Evolutionary conservation across 1,140 invertebrate species (phyloP), one percentile per base, ranked within the genome.

Genomic region (Wiebesia pumilae): DNA sequence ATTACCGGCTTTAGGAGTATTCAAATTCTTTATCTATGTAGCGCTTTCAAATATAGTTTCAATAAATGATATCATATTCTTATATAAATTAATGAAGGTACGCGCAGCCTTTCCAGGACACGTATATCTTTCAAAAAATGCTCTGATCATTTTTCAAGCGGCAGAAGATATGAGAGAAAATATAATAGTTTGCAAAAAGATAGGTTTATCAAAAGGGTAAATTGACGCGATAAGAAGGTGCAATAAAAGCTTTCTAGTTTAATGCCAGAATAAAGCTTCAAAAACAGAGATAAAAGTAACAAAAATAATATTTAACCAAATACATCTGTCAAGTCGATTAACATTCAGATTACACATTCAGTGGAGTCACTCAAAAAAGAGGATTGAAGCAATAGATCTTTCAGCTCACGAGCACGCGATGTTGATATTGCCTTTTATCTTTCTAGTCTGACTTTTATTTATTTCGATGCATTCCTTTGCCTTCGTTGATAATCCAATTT

Each of bases 401-500:
- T 19, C 38, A n/a, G 24, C 27, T 47, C 33, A 38, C 38, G 40
- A 51, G 47, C 51, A 12, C 21, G 14, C 30, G 47, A 79, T 21
- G 47, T 27, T 51, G 65, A 71, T 82, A 82, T 82, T 82, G 58
- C 65, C 65, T 71, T 87, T 80, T 87, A 40, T 83, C 58, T n/a
- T 65, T 67, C 43, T 51, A 21, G 62, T 47, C 3, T 47, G 35
- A 40, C 85, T 78, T 73, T 87, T 78, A 24, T 78, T 85, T 78
- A 79, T 78, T 84, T 80, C 77, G 83, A 40, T 43, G 65, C 43
- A 73, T 80, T 77, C 67, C 62, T 69, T 65, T 40, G 10, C 80
- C 88, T 71, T 82, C 88, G 88, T 91, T 89, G 89, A 91, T 91
- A 91, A 90, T 91, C 89, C 89, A 91, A 91, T 92, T 91, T 92